Evolutionary conservation across 2,113 vertebrate species (phyloP).

Genomic region (Ictidomys tridecemlineatus): DNA sequence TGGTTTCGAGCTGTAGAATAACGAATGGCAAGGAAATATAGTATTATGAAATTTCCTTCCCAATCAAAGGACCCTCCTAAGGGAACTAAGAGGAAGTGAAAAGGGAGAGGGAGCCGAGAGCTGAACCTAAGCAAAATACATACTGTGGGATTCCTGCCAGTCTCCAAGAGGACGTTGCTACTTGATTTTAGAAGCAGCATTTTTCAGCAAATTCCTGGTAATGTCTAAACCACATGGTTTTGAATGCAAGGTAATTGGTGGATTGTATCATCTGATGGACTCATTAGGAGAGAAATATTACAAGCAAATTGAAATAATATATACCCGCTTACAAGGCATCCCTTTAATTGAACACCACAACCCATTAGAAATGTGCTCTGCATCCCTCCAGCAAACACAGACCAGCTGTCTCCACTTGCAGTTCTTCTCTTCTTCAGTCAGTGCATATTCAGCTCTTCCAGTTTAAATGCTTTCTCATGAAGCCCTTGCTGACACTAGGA

Average conservation of each 20-base stretch:
- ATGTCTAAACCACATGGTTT: constrained; percentile 52
- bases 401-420: neutral
- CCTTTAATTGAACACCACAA: constrained; percentile 27
- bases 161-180: constrained; percentile 19
- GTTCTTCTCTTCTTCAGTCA: constrained; percentile 23
- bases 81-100: constrained; percentile 57
- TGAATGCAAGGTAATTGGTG: constrained; percentile 12
- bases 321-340: neutral
- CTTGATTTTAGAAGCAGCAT: neutral
- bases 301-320: constrained; percentile 54
- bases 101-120: neutral
- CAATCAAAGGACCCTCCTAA: neutral
- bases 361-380: neutral
- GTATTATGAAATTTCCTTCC: constrained; percentile 51
- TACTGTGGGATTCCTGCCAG: neutral
- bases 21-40: constrained; percentile 52
- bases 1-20: constrained; percentile 55
- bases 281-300: constrained; percentile 22
- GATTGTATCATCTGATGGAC: constrained; percentile 39
- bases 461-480: constrained; percentile 38
- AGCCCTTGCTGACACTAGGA: constrained; percentile 71
- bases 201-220: constrained; percentile 54
- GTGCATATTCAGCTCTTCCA: neutral
- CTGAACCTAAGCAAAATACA: constrained; percentile 25
- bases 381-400: neutral